Base-by-base conservation (phyloP, 2,797 vertebrate genomes). In the Rhynchonycteris naso region DNA sequence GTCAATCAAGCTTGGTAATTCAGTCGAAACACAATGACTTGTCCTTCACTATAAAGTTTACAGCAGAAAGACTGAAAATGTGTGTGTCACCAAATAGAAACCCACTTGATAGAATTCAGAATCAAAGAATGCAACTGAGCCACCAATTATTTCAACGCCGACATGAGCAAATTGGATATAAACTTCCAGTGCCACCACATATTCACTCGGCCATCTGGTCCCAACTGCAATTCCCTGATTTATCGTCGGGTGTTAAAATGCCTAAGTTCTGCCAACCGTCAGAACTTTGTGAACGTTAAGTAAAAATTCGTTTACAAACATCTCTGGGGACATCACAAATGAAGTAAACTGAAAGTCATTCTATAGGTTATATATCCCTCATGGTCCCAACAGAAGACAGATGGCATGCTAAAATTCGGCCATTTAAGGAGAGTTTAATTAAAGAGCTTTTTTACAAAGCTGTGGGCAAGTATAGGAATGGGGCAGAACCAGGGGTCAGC, bases 281-380 rank as follows among this genome's bases (percentile, higher is more conserved):
- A 71, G 54, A 56, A 56, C 7, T 54, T 65, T 52, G 16, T 50
- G 52, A 96, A 87, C 63, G 38, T 76, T 91, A 71, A 28, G 47
- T 71, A 63, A 80, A 82, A 84, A n/a, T 12, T 63, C 4, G 47
- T 59, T 90, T 74, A 65, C 14, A 16, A 74, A 79, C 33, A 89
- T 19, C 58, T 30, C 30, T 69, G 68, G 4, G 56, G 24, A 35
- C 19, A 47, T 78, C 54, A 30, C 11, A 83, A 87, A 69, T 80
- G 24, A 81, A 78, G 24, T 50, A 87, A 84, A 66, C 30, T 58
- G 59, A 93, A 90, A 88, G 58, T 80, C 47, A 75, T 93, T 87
- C 26, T 69, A 19, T 47, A 76, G 54, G 47, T 76, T 90, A 2
- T 56, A 26, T 69, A 38, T 56, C 14, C 50, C 12, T 85, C 69